Evolutionary conservation across 2,797 vertebrate genomes (phyloP).

Genomic region (Melanotaenia trifasciata): DNA sequence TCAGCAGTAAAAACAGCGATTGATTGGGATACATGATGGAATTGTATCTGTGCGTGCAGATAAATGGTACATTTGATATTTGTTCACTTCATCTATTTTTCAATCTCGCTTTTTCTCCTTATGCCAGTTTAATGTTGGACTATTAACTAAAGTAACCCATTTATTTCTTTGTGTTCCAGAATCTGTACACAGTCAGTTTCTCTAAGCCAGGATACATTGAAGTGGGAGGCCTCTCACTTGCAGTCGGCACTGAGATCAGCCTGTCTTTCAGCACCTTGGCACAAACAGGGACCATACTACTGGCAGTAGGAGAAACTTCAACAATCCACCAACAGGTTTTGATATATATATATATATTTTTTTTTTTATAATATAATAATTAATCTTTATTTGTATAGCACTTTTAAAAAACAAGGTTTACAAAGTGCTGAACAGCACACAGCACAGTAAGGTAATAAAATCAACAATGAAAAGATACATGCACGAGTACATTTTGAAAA

Average conservation of each 20-base stretch:
- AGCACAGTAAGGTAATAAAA: no score
- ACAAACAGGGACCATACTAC: slow-evolving; percentile 91
- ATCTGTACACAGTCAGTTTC: slow-evolving; percentile 93
- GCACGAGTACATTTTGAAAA: no score
- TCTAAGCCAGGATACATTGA: slow-evolving; percentile 92
- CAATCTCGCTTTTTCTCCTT: not conserved
- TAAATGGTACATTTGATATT: not conserved
- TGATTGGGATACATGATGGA: not conserved
- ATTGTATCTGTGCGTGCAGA: not conserved
- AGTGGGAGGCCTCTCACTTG: slow-evolving; percentile 85
- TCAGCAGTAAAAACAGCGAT: not conserved
- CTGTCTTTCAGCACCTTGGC: slow-evolving; percentile 95
- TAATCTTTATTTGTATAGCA: no score
- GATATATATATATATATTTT: not conserved
- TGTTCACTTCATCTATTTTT: not conserved
- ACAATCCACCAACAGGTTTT: slow-evolving; percentile 47
- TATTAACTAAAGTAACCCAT: not conserved
- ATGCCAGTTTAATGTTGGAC: not conserved
- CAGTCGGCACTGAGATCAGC: slow-evolving; percentile 90
- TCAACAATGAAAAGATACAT: no score
- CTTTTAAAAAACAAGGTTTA: no score
- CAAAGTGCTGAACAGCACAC: no score
- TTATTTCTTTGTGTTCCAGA: slow-evolving; percentile 78
- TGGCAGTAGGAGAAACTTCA: slow-evolving; percentile 81
- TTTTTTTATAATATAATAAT: no score